Conservation (phyloP, 1,140 invertebrate genomes). For the Solenopsis invicta region DNA sequence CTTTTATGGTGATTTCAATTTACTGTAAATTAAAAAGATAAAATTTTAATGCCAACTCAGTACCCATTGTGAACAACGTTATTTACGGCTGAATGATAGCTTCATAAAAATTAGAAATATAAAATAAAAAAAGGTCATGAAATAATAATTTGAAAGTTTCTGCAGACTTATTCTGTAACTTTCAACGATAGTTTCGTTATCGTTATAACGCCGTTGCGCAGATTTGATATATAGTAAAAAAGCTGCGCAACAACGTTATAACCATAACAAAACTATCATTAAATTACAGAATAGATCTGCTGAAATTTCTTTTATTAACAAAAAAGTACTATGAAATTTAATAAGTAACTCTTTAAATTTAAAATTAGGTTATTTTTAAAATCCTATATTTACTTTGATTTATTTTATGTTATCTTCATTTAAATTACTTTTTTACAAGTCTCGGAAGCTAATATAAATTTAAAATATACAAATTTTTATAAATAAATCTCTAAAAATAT, state of each 20-base stretch:
- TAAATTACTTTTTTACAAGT: neutral
- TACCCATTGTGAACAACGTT: neutral
- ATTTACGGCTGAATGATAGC: neutral
- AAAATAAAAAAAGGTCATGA: neutral
- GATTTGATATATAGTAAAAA: no score
- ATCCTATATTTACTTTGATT: no score
- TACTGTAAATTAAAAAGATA: neutral
- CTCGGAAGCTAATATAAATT: neutral
- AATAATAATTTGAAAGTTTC: neutral
- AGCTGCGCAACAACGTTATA: no score
- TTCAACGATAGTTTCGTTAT: no score
- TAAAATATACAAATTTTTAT: neutral
- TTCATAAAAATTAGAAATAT: neutral
- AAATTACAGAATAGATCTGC: no score
- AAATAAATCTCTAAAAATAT: neutral
- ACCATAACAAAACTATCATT: no score
- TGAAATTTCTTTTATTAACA: neutral
- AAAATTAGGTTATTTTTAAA: no score
- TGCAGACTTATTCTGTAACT: no score
- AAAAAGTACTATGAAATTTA: neutral
- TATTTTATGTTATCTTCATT: no score
- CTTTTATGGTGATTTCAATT: slow-evolving; percentile 2
- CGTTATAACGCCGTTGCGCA: no score
- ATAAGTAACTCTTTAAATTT: neutral
- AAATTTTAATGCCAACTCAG: neutral